phyloP scores from a whole-genome alignment of 1,140 invertebrate genomes.

The Bombyx mandarina region DNA sequence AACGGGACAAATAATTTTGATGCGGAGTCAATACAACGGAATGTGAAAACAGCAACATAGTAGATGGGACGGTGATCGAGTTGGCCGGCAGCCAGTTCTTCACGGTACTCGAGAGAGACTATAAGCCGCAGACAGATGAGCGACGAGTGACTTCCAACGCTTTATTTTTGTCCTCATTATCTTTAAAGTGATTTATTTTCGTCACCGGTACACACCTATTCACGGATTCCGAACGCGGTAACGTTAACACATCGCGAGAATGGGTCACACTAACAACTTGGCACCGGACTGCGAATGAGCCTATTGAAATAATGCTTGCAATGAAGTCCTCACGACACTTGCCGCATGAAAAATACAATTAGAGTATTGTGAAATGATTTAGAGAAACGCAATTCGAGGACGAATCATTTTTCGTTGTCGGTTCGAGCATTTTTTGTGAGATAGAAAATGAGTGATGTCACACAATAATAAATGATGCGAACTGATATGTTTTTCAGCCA shows the following conservation, averaged over 20 bases:
- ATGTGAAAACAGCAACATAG: conserved; percentile 30
- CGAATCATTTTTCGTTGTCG: conserved; percentile 28
- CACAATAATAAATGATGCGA: no score
- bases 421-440: conserved; percentile 20
- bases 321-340: conserved; percentile 42
- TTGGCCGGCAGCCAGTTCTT: conserved; percentile 41
- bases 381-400: conserved; percentile 26
- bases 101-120: conserved; percentile 24
- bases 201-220: conserved; percentile 25
- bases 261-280: conserved; percentile 46
- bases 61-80: conserved; percentile 42
- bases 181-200: conserved; percentile 65
- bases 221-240: conserved; percentile 27
- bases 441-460: no score
- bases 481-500: no score
- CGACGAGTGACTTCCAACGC: conserved; percentile 51
- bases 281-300: conserved; percentile 30
- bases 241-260: conserved; percentile 42
- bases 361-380: conserved; percentile 46
- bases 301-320: conserved; percentile 38
- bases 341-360: conserved; percentile 33
- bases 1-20: no score
- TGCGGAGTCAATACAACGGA: no score
- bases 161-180: conserved; percentile 69
- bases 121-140: conserved; percentile 47